Evolutionary conservation across 2,888 invertebrate species (phyloP).

Genomic region (Dasypolia templi): DNA sequence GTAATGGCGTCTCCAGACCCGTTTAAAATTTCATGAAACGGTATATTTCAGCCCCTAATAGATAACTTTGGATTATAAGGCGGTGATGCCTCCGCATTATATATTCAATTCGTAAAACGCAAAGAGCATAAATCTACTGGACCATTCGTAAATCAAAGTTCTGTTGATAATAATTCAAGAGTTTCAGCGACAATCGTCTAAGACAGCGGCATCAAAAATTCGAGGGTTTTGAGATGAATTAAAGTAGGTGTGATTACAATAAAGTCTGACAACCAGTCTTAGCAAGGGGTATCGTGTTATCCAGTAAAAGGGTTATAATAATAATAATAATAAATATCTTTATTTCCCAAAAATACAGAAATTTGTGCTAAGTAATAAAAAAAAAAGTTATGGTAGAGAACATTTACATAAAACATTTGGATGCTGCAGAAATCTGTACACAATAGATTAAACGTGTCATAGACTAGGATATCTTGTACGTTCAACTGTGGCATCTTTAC

Average conservation of each 20-base stretch:
- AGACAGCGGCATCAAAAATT: slow-evolving; percentile 45
- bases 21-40: slow-evolving; percentile 68
- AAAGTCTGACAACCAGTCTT: no score
- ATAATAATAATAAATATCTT: no score
- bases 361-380: no score
- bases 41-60: slow-evolving; percentile 62
- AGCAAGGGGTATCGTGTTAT: no score
- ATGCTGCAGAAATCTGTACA: no score
- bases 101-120: slow-evolving; percentile 84
- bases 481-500: no score
- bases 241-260: background rate
- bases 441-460: no score
- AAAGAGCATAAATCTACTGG: slow-evolving; percentile 81
- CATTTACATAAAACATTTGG: no score
- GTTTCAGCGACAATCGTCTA: slow-evolving; percentile 69
- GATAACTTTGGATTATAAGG: slow-evolving; percentile 66
- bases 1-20: slow-evolving; percentile 52
- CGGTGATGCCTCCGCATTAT: slow-evolving; percentile 72
- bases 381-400: no score
- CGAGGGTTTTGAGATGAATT: slow-evolving; percentile 35
- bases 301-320: no score
- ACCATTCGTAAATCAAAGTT: slow-evolving; percentile 85
- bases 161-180: slow-evolving; percentile 83
- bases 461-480: no score
- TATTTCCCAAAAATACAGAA: no score